A percentile compares a stretch with the other conserved stretches of the same genome.
Conservation (phyloP, 2,797 vertebrate genomes). For the Florisuga fusca region DNA sequence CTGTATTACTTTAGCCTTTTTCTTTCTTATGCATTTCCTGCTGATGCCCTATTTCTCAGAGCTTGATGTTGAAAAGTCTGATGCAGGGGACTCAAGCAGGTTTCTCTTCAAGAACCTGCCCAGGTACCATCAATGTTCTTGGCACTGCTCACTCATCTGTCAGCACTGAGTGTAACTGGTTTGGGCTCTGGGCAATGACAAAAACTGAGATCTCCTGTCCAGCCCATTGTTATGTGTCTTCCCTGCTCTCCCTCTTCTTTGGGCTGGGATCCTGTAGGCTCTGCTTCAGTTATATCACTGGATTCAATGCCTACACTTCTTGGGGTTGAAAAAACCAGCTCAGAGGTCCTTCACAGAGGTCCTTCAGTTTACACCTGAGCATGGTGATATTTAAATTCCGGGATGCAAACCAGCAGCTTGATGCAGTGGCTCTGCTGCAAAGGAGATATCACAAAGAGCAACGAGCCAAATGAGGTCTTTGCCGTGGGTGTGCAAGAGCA, state of each 20-base stretch:
- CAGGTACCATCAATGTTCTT: background rate
- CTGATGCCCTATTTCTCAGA: background rate
- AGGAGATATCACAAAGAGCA: background rate
- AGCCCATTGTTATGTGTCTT: accelerated
- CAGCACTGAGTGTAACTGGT: background rate
- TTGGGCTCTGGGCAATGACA: background rate
- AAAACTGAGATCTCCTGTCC: background rate
- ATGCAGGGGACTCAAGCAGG: background rate
- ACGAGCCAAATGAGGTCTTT: background rate
- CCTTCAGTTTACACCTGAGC: background rate
- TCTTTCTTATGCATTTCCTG: background rate
- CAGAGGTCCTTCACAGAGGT: background rate
- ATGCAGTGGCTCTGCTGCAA: background rate
- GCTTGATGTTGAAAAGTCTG: background rate
- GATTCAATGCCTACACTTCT: background rate
- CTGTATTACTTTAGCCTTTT: background rate
- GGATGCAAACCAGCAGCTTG: background rate
- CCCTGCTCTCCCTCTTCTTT: background rate
- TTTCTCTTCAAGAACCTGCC: background rate
- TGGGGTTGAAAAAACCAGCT: background rate
- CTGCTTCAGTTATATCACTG: background rate
- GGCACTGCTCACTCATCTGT: background rate
- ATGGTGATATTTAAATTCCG: background rate
- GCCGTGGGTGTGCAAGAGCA: background rate
- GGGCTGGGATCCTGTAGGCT: background rate